Conservation (phyloP, 2,888 invertebrate genomes). For the Brassicogethes aeneus region DNA sequence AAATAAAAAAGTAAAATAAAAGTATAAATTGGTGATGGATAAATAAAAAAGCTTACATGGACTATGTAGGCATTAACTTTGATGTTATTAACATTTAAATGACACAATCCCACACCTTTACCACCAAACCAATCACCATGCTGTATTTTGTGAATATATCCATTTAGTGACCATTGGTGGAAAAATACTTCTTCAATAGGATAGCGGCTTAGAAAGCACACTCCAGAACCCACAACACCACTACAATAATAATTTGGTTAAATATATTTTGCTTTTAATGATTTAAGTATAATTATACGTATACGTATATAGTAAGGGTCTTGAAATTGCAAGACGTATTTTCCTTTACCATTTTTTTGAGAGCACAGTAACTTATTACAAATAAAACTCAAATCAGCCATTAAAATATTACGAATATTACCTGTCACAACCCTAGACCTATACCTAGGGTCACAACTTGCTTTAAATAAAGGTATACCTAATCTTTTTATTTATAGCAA, state of each 20-base stretch:
- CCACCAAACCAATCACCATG: conserved; percentile 99
- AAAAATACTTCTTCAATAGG: conserved; percentile 80
- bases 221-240: conserved; percentile 86
- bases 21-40: conserved; percentile 6
- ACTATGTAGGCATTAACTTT: conserved; percentile 82
- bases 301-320: conserved; percentile 1
- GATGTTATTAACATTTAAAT: conserved; percentile 57
- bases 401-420: too few relatives aligned
- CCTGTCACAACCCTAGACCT: too few relatives aligned
- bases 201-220: conserved; percentile 79
- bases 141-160: conserved; percentile 88
- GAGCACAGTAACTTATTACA: too few relatives aligned
- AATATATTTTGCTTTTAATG: conserved; percentile 2
- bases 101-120: conserved; percentile 84
- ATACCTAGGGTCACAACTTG: too few relatives aligned
- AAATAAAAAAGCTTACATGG: conserved; percentile 56
- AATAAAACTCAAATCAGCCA: too few relatives aligned
- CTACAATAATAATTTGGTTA: conserved; percentile 49
- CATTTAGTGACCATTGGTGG: conserved; percentile 94
- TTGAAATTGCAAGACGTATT: too few relatives aligned
- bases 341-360: too few relatives aligned
- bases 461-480: too few relatives aligned
- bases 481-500: too few relatives aligned
- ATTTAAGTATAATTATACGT: background rate
- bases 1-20: too few relatives aligned